Evolutionary conservation across 1,140 invertebrate species (phyloP).

Genomic region (Heliconius congener): DNA sequence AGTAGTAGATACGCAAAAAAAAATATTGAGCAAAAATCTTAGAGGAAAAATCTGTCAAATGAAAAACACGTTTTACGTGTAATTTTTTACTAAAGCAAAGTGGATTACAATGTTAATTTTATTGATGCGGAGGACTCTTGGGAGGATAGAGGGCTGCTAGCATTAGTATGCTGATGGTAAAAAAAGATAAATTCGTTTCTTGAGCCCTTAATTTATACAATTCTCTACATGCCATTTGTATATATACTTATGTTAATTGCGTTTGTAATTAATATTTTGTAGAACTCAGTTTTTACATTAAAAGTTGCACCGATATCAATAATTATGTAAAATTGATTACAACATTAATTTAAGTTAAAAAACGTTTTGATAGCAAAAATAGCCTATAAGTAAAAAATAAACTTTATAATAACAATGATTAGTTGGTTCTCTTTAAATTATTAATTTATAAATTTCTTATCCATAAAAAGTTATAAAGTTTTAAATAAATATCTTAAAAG

Average conservation of each 20-base stretch:
- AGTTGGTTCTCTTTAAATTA: too few relatives aligned
- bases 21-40: background rate
- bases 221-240: conserved; percentile 43
- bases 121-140: conserved; percentile 72
- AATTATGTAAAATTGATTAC: too few relatives aligned
- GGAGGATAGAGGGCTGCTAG: conserved; percentile 58
- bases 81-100: conserved; percentile 74
- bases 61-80: conserved; percentile 60
- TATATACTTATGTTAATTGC: background rate
- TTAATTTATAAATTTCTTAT: too few relatives aligned
- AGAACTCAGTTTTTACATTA: too few relatives aligned
- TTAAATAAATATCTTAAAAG: too few relatives aligned
- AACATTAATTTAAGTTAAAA: too few relatives aligned
- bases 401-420: too few relatives aligned
- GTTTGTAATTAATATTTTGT: background rate
- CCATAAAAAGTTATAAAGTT: too few relatives aligned
- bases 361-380: too few relatives aligned
- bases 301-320: too few relatives aligned
- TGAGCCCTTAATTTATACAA: conserved; percentile 74
- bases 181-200: conserved; percentile 77
- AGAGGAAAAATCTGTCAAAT: conserved; percentile 38
- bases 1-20: background rate
- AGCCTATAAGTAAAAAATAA: too few relatives aligned
- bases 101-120: conserved; percentile 81
- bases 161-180: conserved; percentile 79